Evolutionary conservation across 2,888 invertebrate species (phyloP), one percentile per base, ranked within the genome.

Genomic region (Lysandra bellargus): DNA sequence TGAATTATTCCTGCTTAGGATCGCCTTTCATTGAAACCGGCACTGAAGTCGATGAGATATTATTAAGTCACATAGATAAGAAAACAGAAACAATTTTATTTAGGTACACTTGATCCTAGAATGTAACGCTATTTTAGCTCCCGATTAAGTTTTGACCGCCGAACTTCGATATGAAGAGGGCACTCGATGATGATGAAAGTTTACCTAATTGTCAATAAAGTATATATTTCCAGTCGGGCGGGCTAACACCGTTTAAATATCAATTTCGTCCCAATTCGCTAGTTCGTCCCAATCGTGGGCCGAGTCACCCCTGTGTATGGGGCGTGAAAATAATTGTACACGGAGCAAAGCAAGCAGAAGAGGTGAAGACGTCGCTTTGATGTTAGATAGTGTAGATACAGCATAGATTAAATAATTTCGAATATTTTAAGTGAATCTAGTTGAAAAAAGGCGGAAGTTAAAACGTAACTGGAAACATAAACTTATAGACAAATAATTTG

Each of bases 311-410:
- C 79, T 79, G 60, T 74, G 30, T 40, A 30, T 73, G 79, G 60
- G 72, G 79, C 79, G 79, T 79, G 79, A 79, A 79, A 40, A 79
- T 79, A 75, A 79, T 79, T 79, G 79, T 79, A 75, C 60, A 79
- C 61, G 60, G 60, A 61, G 75, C 79, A 73, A 79, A 79, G 79
- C 61, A 79, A 79, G 74, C 79, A 69, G 64, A 49, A 69, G 69
- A 69, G 23, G 69, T 69, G 23, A 6, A 78, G 69, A 69, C 69
- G 33, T 33, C 12, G 9, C 33, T 1, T 23, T 30, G 64, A 69
- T 7, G 12, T 69, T 14, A 12, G 3, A 69, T 23, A 6, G 12
- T 37, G 69, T 69, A 33, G 33, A 69, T 17, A 17, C 69, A 17
- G 69, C 33, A 14, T 9, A 12, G 9, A 49, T 9, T 0, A 12